Evolutionary conservation across 2,888 invertebrate species (phyloP).

Genomic region (Salpingus planirostris): DNA sequence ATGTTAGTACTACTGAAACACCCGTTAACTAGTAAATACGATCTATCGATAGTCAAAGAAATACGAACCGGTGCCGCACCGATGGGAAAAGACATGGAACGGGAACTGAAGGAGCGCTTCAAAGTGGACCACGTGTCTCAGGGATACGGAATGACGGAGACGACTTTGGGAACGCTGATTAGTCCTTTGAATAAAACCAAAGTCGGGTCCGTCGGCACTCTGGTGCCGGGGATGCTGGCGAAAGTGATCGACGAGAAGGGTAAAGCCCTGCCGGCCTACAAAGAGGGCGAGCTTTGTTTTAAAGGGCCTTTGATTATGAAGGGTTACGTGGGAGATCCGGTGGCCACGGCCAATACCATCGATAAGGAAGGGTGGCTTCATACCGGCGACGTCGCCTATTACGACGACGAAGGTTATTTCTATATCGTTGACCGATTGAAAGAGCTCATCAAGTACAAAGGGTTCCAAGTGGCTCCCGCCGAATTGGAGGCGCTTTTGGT

Average conservation of each 20-base stretch:
- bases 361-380: slow-evolving; percentile 71
- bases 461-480: slow-evolving; percentile 78
- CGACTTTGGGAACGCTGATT: slow-evolving; percentile 51
- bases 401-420: slow-evolving; percentile 68
- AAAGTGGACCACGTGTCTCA: slow-evolving; percentile 40
- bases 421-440: slow-evolving; percentile 82
- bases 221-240: slow-evolving; percentile 57
- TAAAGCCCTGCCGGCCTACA: slow-evolving; percentile 50
- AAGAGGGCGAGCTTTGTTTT: slow-evolving; percentile 77
- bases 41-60: slow-evolving; percentile 61
- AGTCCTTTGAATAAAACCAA: slow-evolving; percentile 40
- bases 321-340: slow-evolving; percentile 69
- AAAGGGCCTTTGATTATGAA: slow-evolving; percentile 63
- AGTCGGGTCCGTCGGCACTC: slow-evolving; percentile 57
- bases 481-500: slow-evolving; percentile 76
- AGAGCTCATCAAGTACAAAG: slow-evolving; percentile 89
- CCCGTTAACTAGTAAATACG: slow-evolving; percentile 65
- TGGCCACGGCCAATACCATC: slow-evolving; percentile 57
- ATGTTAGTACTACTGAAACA: slow-evolving; percentile 76
- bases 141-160: slow-evolving; percentile 76
- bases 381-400: slow-evolving; percentile 80
- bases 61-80: slow-evolving; percentile 79
- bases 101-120: slow-evolving; percentile 45
- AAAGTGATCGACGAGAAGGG: slow-evolving; percentile 59
- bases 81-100: slow-evolving; percentile 61